phyloP scores from a whole-genome alignment of 2,797 vertebrate genomes.

The Pseudochromis fuscus region DNA sequence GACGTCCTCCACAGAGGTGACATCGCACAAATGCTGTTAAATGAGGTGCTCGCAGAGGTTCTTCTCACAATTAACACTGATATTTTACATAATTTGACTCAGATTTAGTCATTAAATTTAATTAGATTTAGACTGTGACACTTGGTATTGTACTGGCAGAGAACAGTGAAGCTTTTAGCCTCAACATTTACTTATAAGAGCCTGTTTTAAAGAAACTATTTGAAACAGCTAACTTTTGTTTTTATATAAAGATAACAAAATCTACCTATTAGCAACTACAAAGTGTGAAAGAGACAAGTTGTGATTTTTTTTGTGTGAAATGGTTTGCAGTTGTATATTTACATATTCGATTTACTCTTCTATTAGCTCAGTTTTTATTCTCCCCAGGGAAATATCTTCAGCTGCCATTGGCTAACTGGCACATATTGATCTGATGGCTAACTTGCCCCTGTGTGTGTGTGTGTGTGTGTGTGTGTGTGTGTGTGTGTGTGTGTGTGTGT shows the following conservation, averaged over 20 bases:
- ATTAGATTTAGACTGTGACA: conserved; percentile 13
- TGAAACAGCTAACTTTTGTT: too few relatives aligned
- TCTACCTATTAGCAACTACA: too few relatives aligned
- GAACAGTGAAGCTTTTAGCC: neutral
- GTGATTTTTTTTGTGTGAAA: too few relatives aligned
- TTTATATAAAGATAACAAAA: too few relatives aligned
- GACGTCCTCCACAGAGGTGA: conserved; percentile 34
- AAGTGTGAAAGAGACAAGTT: too few relatives aligned
- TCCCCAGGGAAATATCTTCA: neutral
- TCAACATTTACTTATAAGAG: neutral
- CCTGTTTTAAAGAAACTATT: neutral
- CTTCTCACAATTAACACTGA: neutral
- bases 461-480: too few relatives aligned
- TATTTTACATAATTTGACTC: conserved; percentile 12
- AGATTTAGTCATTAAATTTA: conserved; percentile 14
- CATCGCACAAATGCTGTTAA: conserved; percentile 16
- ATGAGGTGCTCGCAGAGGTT: conserved; percentile 12
- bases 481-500: too few relatives aligned
- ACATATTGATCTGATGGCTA: too few relatives aligned
- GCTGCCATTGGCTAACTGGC: neutral
- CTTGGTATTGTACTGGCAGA: neutral
- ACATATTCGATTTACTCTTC: too few relatives aligned
- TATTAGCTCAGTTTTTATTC: neutral
- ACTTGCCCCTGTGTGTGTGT: too few relatives aligned
- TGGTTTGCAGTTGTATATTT: too few relatives aligned